Conservation (phyloP, 2,888 invertebrate genomes). For the Chironomus tentans region DNA sequence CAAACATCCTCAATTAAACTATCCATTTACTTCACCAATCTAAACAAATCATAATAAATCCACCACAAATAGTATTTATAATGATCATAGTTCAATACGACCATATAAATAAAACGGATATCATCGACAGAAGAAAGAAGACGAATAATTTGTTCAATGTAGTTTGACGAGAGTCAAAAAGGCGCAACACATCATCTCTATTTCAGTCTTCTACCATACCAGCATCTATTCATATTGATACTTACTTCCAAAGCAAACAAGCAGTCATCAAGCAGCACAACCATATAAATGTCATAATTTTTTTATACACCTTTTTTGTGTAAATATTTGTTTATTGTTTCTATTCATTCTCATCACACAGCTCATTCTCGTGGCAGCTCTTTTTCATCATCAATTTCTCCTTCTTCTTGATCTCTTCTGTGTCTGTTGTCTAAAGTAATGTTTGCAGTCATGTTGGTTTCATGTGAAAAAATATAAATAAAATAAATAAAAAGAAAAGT, state of each 20-base stretch:
- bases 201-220: neutral
- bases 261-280: neutral
- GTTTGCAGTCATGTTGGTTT: constrained; percentile 18
- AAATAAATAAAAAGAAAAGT: too few species aligned
- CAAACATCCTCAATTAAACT: too few species aligned
- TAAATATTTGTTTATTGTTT: constrained; percentile 26
- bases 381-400: neutral
- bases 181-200: neutral
- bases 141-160: too few species aligned
- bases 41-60: too few species aligned
- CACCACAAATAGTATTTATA: too few species aligned
- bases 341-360: constrained; percentile 1
- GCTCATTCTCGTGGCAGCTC: neutral
- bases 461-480: constrained; percentile 5
- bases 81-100: too few species aligned
- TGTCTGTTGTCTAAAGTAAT: neutral
- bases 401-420: neutral
- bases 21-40: too few species aligned
- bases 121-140: too few species aligned
- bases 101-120: too few species aligned
- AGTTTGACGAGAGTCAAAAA: too few species aligned
- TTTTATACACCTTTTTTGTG: constrained; percentile 26
- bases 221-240: neutral
- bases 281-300: constrained; percentile 26
- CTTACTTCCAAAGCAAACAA: neutral